Evolutionary conservation across 2,797 vertebrate genomes (phyloP), one percentile per base, ranked within the genome.

Genomic region (Enteromius viviparus): DNA sequence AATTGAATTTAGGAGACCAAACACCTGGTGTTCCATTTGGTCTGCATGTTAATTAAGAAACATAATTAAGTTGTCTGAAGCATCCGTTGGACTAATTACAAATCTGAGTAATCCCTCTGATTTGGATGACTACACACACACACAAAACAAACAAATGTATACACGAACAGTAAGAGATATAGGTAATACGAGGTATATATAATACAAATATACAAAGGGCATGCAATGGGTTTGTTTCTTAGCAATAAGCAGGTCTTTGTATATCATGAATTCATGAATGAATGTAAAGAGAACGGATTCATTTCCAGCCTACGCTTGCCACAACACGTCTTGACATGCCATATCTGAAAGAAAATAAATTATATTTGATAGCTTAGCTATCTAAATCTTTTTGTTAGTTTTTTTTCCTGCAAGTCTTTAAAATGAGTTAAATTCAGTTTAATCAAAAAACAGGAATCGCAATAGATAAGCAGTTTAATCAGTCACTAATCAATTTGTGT

Each of bases 21-120:
- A 84, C 84, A 84, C 76, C 85, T 87, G 85, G 53, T 81, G 64
- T 88, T 86, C 81, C 82, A 76, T 84, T 78, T 83, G 78, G 78
- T 78, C 62, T 85, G 78, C 85, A 81, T 88, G 83, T 85, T 84
- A 87, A 88, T 88, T 76, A 85, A 65, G 71, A 23, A 34, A 47
- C 55, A 55, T 87, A 85, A 88, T 87, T 76, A 84, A 84, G 86
- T 82, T 85, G 78, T 87, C 78, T 75, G 49, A 82, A 81, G 23
- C 68, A 81, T 85, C 69, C 74, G 71, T 58, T 55, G 55, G 81
- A 66, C 74, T 81, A 78, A 84, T 84, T 70, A 84, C 23, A 70
- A 81, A 68, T 78, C 66, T 58, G 58, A 83, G 66, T 23, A 76
- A 60, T 85, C 76, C 65, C 49, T 85, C 29, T 47, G 55, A 32